Evolutionary conservation across 2,113 vertebrate genomes (phyloP).

Genomic region (Elanoides forficatus): DNA sequence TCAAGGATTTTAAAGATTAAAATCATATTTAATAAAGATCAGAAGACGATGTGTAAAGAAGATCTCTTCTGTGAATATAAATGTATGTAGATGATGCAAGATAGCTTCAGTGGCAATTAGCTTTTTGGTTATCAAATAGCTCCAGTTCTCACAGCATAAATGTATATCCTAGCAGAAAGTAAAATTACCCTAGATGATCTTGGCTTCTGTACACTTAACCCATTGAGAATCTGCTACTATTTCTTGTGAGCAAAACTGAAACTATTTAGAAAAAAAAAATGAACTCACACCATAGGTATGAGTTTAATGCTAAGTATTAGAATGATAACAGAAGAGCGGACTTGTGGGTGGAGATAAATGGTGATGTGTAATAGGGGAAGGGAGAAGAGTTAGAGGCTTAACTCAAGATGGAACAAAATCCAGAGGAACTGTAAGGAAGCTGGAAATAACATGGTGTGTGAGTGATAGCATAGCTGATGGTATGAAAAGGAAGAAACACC

Average conservation of each 20-base stretch:
- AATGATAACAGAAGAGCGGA: rapidly evolving
- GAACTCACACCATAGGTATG: not conserved
- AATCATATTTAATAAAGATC: not conserved
- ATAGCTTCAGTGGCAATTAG: not conserved
- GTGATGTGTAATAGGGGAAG: not conserved
- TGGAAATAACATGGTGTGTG: not conserved
- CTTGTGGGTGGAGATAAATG: not conserved
- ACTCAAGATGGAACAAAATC: not conserved
- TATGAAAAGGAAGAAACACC: not conserved
- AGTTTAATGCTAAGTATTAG: not conserved
- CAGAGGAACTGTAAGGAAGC: not conserved
- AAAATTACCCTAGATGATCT: not conserved
- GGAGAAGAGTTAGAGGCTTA: not conserved
- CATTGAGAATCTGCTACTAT: not conserved
- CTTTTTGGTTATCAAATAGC: not conserved
- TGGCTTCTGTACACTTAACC: not conserved
- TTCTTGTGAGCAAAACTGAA: not conserved
- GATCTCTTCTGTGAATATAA: not conserved
- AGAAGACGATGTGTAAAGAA: not conserved
- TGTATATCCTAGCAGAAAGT: not conserved
- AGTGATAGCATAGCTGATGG: not conserved
- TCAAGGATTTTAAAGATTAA: constrained; percentile 1
- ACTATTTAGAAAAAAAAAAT: not conserved
- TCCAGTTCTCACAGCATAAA: not conserved
- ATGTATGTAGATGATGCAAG: not conserved